Evolutionary conservation across 2,797 vertebrate genomes (phyloP).

Genomic region (Myripristis jacobus): DNA sequence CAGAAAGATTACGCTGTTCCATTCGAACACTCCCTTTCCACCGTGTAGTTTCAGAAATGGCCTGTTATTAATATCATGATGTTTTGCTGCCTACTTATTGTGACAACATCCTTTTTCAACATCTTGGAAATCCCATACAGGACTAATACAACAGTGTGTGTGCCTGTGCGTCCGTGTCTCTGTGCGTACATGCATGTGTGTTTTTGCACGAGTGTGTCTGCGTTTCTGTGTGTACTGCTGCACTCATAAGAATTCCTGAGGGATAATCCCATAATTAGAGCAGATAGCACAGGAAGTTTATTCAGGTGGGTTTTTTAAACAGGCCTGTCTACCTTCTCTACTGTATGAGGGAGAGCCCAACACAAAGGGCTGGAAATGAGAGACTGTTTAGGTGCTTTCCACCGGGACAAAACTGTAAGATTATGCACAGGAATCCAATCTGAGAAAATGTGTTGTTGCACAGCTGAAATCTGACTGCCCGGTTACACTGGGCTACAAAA

Average conservation of each 20-base stretch:
- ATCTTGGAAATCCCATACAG: slow-evolving; percentile 48
- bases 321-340: slow-evolving; percentile 61
- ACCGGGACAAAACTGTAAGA: slow-evolving; percentile 17
- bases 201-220: slow-evolving; percentile 9
- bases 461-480: neutral
- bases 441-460: slow-evolving; percentile 3
- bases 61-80: slow-evolving; percentile 11
- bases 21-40: slow-evolving; percentile 6
- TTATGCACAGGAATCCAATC: slow-evolving; percentile 25
- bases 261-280: slow-evolving; percentile 80
- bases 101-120: slow-evolving; percentile 25
- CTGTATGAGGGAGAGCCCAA: slow-evolving; percentile 60
- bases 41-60: slow-evolving; percentile 18
- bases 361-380: slow-evolving; percentile 53
- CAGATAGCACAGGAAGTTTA: slow-evolving; percentile 81
- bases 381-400: slow-evolving; percentile 59
- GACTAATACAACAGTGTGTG: slow-evolving; percentile 9
- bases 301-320: slow-evolving; percentile 76
- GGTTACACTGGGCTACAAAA: neutral
- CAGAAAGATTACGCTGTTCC: neutral
- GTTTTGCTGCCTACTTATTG: slow-evolving; percentile 1
- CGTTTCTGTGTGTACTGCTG: slow-evolving; percentile 46
- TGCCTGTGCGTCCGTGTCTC: neutral
- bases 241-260: slow-evolving; percentile 70
- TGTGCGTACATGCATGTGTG: neutral